Evolutionary conservation across 2,888 invertebrate species (phyloP).

Genomic region (Mactromeris polynyma): DNA sequence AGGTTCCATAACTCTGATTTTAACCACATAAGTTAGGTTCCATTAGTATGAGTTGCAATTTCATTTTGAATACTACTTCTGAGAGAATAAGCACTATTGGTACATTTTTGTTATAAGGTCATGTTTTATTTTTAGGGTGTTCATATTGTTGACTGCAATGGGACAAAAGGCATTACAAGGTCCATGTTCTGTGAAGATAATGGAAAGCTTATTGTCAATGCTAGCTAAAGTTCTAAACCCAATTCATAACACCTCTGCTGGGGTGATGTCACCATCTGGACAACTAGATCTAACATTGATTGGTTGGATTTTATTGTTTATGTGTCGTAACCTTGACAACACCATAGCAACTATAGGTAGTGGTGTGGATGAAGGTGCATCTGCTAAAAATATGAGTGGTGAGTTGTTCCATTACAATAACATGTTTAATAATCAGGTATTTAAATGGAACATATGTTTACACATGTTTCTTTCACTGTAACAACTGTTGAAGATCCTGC

Average conservation of each 20-base stretch:
- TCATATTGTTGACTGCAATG: slow-evolving; percentile 94
- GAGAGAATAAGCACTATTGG: neutral
- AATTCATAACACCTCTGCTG: slow-evolving; percentile 54
- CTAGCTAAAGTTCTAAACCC: slow-evolving; percentile 88
- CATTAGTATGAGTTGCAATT: no score
- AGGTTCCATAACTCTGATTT: no score
- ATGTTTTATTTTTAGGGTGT: slow-evolving; percentile 89
- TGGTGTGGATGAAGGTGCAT: slow-evolving; percentile 78
- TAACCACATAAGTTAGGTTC: no score
- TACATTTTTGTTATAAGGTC: neutral
- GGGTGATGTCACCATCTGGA: slow-evolving; percentile 71
- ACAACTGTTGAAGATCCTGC: no score
- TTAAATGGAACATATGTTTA: no score
- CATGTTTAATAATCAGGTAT: no score
- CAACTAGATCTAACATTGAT: slow-evolving; percentile 90
- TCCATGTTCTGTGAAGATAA: slow-evolving; percentile 81
- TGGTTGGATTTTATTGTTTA: slow-evolving; percentile 92
- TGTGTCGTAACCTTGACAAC: slow-evolving; percentile 91
- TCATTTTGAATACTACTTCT: neutral
- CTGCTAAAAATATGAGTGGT: slow-evolving; percentile 49
- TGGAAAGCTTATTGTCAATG: slow-evolving; percentile 85
- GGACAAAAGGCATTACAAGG: slow-evolving; percentile 92
- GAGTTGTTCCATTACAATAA: neutral
- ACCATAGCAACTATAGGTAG: slow-evolving; percentile 61
- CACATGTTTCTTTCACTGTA: no score